Evolutionary conservation across 2,797 vertebrate species (phyloP), one percentile per base, ranked within the genome.

Genomic region (Neomorphus geoffroyi): DNA sequence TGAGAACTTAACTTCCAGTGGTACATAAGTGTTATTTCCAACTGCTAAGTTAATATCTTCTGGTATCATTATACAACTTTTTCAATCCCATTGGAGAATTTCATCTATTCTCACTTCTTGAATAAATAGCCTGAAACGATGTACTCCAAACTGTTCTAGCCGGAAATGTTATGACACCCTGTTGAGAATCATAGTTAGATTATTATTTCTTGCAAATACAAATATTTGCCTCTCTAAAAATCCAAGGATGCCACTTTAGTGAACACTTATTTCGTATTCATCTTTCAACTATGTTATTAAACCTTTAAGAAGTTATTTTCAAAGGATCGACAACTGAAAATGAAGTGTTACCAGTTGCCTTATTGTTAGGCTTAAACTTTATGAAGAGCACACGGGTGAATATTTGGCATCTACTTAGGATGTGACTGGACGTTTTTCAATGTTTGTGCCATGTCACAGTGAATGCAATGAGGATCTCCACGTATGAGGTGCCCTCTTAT

Each of bases 41-140:
- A 95, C 97, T 94, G 97, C 91, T 97, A 97, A 98, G 94, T 96
- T 98, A 98, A 98, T 97, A 96, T 96, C 97, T 98, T 97, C 97
- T 95, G 79, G 85, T 95, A 96, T 94, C 90, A 96, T 97, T 98
- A 97, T 94, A 77, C 43, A 97, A 97, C 80, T 96, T 97, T 97
- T 97, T 93, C 88, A 97, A 75, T 97, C 85, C 86, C 86, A 93
- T 78, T 96, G 93, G 93, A 96, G 88, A 97, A 94, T 96, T 97
- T 96, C 87, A 94, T 96, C 90, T 97, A 77, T 97, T 97, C 94
- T 95, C 88, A 96, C 80, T 97, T 97, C 92, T 88, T 93, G 93
- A 96, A 97, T 95, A 97, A 97, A 98, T 92, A 97, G 96, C 93
- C 97, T 97, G 94, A 97, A 98, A 98, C 93, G 15, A 96, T 82